phyloP scores from a whole-genome alignment of 1,140 invertebrate species.

The Drosophila lacteicornis region DNA sequence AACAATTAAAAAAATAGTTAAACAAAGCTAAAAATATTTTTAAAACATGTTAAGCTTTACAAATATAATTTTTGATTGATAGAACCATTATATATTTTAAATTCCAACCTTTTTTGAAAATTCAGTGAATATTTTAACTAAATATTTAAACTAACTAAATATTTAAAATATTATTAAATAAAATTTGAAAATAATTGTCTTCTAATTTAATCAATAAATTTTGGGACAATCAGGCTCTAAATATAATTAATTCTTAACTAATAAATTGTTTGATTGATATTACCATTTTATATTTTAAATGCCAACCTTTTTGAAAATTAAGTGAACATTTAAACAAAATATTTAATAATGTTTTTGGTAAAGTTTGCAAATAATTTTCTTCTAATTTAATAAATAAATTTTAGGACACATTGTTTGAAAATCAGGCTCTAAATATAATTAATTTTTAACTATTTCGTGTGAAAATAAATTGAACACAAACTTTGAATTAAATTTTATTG shows the following conservation, averaged over 20 bases:
- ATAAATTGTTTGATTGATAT: background rate
- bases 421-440: too few species aligned
- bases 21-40: accelerated
- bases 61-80: background rate
- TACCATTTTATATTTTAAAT: background rate
- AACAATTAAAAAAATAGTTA: background rate
- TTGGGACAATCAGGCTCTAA: background rate
- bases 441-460: background rate
- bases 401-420: background rate
- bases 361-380: background rate
- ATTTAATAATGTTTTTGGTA: accelerated
- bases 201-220: background rate
- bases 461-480: too few species aligned
- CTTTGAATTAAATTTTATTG: too few species aligned
- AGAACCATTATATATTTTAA: background rate
- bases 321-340: background rate
- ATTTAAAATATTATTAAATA: too few species aligned
- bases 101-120: background rate
- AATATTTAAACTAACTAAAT: background rate
- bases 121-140: background rate
- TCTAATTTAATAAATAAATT: background rate
- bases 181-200: background rate
- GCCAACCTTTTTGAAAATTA: background rate
- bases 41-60: background rate
- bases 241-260: background rate